phyloP scores from a whole-genome alignment of 2,113 vertebrate genomes.

The Gulo gulo region DNA sequence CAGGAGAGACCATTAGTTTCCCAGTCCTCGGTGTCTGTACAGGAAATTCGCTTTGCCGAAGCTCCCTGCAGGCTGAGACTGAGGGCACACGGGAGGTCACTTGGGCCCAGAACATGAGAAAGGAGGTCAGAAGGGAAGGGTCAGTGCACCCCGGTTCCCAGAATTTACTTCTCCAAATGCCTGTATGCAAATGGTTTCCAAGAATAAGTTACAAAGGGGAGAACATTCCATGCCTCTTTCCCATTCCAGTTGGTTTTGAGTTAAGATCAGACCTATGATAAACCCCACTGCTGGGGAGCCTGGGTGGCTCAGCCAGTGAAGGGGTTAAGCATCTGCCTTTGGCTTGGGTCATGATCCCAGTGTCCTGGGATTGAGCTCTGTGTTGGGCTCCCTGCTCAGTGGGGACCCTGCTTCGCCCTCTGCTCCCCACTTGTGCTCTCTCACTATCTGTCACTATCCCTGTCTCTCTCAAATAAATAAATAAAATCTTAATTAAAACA shows the following conservation, averaged over 20 bases:
- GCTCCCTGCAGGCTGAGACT: neutral
- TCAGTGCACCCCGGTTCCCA: neutral
- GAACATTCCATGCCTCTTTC: neutral
- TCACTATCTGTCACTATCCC: too few relatives aligned
- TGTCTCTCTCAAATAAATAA: too few relatives aligned
- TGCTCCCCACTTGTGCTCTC: too few relatives aligned
- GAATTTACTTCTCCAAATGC: neutral
- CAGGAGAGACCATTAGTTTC: neutral
- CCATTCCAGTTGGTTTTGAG: neutral
- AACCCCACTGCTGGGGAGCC: neutral
- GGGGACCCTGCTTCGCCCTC: too few relatives aligned
- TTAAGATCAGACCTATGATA: neutral
- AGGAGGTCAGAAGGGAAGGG: neutral
- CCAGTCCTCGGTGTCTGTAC: neutral
- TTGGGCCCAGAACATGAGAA: neutral
- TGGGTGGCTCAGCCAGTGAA: too few relatives aligned
- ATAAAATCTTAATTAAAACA: too few relatives aligned
- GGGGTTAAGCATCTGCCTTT: too few relatives aligned
- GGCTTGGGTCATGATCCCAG: too few relatives aligned
- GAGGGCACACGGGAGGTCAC: conserved; percentile 28
- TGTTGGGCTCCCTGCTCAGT: too few relatives aligned
- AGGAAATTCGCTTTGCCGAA: neutral
- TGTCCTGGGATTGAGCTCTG: too few relatives aligned
- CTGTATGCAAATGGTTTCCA: neutral
- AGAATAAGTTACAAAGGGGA: neutral